A percentile compares a stretch with the other conserved stretches of the same genome.
Conservation (phyloP, 2,888 invertebrate species). For the Phortica okadai region DNA sequence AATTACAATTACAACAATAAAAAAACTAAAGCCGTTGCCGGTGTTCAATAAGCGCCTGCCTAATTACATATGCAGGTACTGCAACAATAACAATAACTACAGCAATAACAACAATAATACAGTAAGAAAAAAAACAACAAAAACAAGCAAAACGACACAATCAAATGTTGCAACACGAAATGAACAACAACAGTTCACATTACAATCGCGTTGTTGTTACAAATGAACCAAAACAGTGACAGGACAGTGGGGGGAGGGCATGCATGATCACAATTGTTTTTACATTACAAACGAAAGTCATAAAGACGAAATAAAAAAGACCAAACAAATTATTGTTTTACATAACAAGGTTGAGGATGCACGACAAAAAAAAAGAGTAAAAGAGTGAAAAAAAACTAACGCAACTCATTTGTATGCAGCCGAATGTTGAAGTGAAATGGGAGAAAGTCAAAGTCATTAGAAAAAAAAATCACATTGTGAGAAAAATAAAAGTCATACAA, state of each 20-base stretch:
- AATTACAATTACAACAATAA: background rate
- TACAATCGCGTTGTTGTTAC: background rate
- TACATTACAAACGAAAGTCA: background rate
- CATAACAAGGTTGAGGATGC: conserved; percentile 69
- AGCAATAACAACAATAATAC: conserved; percentile 53
- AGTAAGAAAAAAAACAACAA: conserved; percentile 17
- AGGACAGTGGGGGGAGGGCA: background rate
- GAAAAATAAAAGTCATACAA: conserved; percentile 21
- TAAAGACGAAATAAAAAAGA: conserved; percentile 11
- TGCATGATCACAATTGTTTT: background rate
- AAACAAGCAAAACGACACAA: conserved; percentile 37
- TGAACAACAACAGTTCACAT: conserved; percentile 7
- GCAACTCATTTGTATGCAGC: conserved; percentile 48
- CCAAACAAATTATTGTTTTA: conserved; percentile 44
- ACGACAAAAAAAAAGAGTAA: conserved; percentile 32
- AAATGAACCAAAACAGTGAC: background rate
- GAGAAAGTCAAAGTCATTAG: conserved; percentile 47
- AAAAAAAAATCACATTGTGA: conserved; percentile 30
- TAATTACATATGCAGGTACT: conserved; percentile 68
- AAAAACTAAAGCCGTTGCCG: conserved; percentile 1
- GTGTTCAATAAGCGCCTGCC: conserved; percentile 34
- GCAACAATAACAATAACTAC: conserved; percentile 66
- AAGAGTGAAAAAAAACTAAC: conserved; percentile 29
- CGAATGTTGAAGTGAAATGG: conserved; percentile 36
- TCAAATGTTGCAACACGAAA: conserved; percentile 44